Base-by-base conservation (phyloP, 2,888 invertebrate species). In the Athalia rosae region DNA sequence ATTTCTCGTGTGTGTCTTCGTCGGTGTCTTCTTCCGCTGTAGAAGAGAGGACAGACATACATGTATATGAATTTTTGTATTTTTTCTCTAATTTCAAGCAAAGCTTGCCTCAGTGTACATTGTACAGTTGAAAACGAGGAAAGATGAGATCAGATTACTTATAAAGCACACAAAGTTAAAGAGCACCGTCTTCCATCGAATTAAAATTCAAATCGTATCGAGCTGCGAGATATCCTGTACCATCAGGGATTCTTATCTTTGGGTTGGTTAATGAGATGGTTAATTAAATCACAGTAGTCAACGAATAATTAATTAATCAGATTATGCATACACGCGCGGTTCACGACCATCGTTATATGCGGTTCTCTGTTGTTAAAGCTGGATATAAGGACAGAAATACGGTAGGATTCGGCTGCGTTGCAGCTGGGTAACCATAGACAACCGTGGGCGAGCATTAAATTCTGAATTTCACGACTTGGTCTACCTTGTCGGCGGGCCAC, bases 21-120 rank as follows among this genome's bases (percentile, higher is more conserved):
- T 87, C 77, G 83, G 71, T 13, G 85, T 86, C 82, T 92, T 92
- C 88, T 93, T 93, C 81, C 92, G 86, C 92, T 92, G 87, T 3
- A 82, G 79, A 45, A 64, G 28, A 28, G 28, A 28, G 28, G 28
- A 2, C 28, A 28, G 28, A 28, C n/a, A n/a, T n/a, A n/a, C n/a
- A n/a, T n/a, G n/a, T 28, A 28, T 28, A 80, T 15, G 77, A 48
- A 76, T 53, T 41, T 71, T 58, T 15, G 58, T 53, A 62, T 76
- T 63, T 62, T 47, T 61, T 59, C 47, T 73, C 53, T 15, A 62
- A 47, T 48, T 59, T 13, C 13, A 11, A 64, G 59, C 11, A 5
- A 66, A 43, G 59, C 47, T n/a, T 2, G n/a, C 28, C 28, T 28
- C 28, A 28, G 28, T 28, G 28, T 28, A 28, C 28, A 28, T 28